phyloP scores from a whole-genome alignment of 2,113 vertebrate species.

The Pluvianellus socialis region DNA sequence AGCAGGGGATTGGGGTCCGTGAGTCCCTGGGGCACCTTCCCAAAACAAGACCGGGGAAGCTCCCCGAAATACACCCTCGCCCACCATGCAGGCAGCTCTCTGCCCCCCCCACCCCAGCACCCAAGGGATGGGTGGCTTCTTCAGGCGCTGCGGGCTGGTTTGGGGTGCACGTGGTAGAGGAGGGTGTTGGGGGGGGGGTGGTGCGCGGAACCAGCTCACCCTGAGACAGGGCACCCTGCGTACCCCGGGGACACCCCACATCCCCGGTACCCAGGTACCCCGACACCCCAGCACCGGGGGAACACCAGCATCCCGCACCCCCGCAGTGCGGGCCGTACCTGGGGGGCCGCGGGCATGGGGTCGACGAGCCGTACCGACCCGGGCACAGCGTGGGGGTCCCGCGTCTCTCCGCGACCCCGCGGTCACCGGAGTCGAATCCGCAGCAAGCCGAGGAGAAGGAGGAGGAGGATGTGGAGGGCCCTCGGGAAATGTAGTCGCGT shows the following conservation, averaged over 20 bases:
- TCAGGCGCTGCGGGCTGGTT: background rate
- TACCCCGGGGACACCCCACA: background rate
- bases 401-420: background rate
- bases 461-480: rapidly evolving
- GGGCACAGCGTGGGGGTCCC: background rate
- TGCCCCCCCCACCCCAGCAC: background rate
- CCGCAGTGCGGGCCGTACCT: background rate
- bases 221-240: no score
- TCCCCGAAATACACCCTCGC: background rate
- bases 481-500: conserved; percentile 27
- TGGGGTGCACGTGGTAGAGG: background rate
- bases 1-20: rapidly evolving
- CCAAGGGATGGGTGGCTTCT: background rate
- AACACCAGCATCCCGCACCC: background rate
- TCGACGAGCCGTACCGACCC: background rate
- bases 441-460: background rate
- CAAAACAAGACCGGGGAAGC: background rate
- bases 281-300: background rate
- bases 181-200: background rate
- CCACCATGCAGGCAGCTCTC: background rate
- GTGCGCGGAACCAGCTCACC: background rate
- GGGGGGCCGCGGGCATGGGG: background rate
- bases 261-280: background rate
- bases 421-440: background rate
- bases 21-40: background rate